phyloP scores from a whole-genome alignment of 2,888 invertebrate genomes.

The Hypercompe scribonia region DNA sequence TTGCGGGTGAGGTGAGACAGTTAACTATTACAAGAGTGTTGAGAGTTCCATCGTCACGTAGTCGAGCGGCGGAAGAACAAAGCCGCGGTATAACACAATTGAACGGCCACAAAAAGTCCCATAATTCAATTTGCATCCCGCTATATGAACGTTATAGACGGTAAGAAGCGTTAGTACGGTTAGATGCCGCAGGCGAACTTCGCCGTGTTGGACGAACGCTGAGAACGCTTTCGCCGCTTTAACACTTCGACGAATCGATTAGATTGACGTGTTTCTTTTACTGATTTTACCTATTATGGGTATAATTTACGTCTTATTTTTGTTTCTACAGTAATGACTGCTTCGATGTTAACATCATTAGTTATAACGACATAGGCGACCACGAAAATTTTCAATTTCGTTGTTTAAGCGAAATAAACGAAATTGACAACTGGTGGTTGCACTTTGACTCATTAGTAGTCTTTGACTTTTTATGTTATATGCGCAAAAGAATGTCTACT shows the following conservation, averaged over 20 bases:
- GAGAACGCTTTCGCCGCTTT: conserved; percentile 84
- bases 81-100: conserved; percentile 80
- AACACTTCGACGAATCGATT: conserved; percentile 85
- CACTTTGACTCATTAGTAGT: background rate
- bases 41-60: conserved; percentile 84
- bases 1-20: conserved; percentile 63
- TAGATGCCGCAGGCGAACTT: conserved; percentile 73
- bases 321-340: conserved; percentile 27
- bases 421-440: conserved; percentile 23
- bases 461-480: background rate
- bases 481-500: background rate
- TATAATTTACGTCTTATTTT: conserved; percentile 48
- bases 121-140: conserved; percentile 87
- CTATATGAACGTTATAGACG: conserved; percentile 81
- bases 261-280: conserved; percentile 71
- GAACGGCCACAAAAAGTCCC: conserved; percentile 83
- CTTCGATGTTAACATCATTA: conserved; percentile 18
- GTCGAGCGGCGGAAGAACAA: conserved; percentile 80
- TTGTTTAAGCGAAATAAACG: conserved; percentile 8
- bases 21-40: conserved; percentile 78
- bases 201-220: conserved; percentile 61
- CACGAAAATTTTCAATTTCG: conserved; percentile 12
- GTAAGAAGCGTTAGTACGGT: conserved; percentile 75
- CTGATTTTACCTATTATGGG: conserved; percentile 65
- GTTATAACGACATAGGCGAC: conserved; percentile 10